These are phyloP conservation scores for Antechinus stuartii DNA, from an alignment of 2,113 vertebrate species.

Conservation along the genomic window DNA sequence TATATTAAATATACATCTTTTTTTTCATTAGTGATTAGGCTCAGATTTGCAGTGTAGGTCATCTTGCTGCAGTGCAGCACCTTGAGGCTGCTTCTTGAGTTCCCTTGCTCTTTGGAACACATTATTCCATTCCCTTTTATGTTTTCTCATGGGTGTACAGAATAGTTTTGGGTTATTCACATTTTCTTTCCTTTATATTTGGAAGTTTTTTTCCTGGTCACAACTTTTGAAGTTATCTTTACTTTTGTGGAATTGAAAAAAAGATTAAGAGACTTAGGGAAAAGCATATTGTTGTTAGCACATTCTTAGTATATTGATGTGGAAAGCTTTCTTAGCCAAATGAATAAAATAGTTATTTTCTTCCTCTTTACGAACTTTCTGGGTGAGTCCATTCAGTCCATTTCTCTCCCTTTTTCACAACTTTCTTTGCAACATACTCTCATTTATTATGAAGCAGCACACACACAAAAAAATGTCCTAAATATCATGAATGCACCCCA, in stretches of 20 bases:
- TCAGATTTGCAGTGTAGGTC: background rate
- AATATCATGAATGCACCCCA: background rate
- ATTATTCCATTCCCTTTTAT: background rate
- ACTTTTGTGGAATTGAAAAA: constrained; percentile 21
- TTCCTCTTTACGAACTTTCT: background rate
- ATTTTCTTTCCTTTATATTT: background rate
- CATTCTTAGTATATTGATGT: background rate
- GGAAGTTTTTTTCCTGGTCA: background rate
- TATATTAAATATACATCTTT: background rate
- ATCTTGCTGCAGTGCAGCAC: background rate
- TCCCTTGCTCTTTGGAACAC: background rate
- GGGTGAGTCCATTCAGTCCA: background rate
- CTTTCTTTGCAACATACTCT: constrained; percentile 6
- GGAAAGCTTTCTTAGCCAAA: constrained; percentile 1
- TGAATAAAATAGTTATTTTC: background rate
- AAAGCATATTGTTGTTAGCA: background rate
- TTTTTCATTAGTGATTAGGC: background rate
- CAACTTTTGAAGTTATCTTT: background rate
- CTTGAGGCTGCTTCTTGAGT: background rate
- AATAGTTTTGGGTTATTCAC: background rate
- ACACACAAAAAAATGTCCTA: background rate
- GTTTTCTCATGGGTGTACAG: background rate
- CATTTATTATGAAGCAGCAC: background rate
- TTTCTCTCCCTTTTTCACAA: constrained; percentile 8
- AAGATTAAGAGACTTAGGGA: background rate